phyloP scores from a whole-genome alignment of 2,113 vertebrate species.

The Sturnus vulgaris region DNA sequence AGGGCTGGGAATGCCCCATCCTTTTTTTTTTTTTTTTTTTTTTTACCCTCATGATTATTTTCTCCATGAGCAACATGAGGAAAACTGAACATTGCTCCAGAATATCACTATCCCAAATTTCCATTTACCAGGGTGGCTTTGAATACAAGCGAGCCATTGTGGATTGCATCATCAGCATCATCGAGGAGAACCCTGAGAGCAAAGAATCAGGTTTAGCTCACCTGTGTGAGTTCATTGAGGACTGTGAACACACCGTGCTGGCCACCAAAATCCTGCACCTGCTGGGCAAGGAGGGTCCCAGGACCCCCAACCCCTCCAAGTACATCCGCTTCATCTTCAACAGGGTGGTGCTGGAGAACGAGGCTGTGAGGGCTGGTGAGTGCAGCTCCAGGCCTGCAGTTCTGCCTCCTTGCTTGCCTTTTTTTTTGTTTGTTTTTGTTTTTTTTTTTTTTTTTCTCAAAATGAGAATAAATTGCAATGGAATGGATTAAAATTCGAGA shows the following conservation, averaged over 20 bases:
- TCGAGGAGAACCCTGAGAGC: constrained; percentile 95
- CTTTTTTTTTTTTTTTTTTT: no score
- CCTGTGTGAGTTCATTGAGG: constrained; percentile 98
- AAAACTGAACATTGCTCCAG: background rate
- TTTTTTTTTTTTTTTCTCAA: background rate
- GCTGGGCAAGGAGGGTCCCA: constrained; percentile 91
- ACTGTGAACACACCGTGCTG: constrained; percentile 96
- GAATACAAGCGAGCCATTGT: constrained; percentile 98
- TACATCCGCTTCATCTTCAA: constrained; percentile 99
- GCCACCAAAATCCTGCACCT: constrained; percentile 97
- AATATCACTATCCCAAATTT: background rate
- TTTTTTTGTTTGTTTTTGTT: no score
- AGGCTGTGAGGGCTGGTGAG: constrained; percentile 92
- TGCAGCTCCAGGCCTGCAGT: background rate
- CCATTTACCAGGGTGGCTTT: constrained; percentile 86
- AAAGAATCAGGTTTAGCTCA: constrained; percentile 94
- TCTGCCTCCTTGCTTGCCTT: background rate
- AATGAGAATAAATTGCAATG: background rate
- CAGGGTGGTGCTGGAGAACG: constrained; percentile 95
- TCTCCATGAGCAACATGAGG: background rate
- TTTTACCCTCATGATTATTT: no score
- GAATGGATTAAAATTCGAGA: background rate
- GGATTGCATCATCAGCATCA: constrained; percentile 95
- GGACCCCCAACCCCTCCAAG: constrained; percentile 90
- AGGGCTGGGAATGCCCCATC: background rate